Evolutionary conservation across 2,888 invertebrate species (phyloP), one percentile per base, ranked within the genome.

Genomic region (Agrotis exclamationis): DNA sequence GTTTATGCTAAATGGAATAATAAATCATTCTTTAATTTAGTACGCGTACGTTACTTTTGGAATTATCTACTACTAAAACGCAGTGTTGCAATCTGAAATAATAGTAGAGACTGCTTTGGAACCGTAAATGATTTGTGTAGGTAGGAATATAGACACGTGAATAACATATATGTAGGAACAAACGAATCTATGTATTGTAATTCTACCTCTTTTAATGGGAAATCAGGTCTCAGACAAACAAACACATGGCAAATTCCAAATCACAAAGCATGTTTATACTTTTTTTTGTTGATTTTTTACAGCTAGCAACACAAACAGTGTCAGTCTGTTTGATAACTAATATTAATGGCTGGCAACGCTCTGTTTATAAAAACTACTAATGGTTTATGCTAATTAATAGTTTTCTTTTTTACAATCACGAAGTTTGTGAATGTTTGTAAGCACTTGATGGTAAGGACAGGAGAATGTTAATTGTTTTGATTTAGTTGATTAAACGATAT

Each of bases 321-420:
- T 75, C 84, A 80, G 84, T 71, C 83, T 85, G 80, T 83, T 86
- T 86, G 82, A 82, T 86, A 87, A 84, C 82, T 80, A 85, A 86
- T 87, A 88, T 88, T 86, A 87, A 87, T 89, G 85, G 80, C 79
- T 84, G 79, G 83, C 84, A 87, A 85, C 79, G 77, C 82, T 84
- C 78, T 86, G 84, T 87, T 88, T 86, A 88, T 77, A 87, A 88
- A 88, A 88, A 87, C 79, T 62, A 73, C 80, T 88, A 87, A 87
- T 88, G 87, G 81, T 81, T 71, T 54, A 69, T 71, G 64, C 70
- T 81, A 84, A 80, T 86, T 87, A 82, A 79, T 79, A 74, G 79
- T 82, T 76, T 71, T 33, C 81, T 74, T 74, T 72, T 63, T 58
- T 76, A 73, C 54, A 53, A 73, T 69, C 47, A 59, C 53, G 59